Evolutionary conservation across 2,113 vertebrate species (phyloP).

Genomic region (Fregata magnificens): DNA sequence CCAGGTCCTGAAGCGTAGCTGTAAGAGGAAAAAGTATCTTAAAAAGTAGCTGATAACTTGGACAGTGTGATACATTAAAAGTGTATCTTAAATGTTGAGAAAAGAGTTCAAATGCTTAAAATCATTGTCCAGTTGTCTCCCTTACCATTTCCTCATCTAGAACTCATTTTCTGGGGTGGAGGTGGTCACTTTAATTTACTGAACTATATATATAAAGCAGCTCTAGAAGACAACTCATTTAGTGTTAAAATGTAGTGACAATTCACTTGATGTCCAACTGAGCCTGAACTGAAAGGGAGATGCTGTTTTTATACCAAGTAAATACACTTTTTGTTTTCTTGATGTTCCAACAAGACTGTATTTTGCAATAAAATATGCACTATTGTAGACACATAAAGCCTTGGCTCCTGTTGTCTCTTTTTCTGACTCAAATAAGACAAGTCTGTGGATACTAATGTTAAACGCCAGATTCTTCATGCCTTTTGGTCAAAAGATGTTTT

Average conservation of each 20-base stretch:
- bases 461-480: neutral
- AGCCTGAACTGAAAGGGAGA: neutral
- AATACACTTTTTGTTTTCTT: neutral
- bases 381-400: neutral
- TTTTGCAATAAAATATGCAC: neutral
- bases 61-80: neutral
- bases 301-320: neutral
- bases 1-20: neutral
- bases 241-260: neutral
- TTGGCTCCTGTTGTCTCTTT: neutral
- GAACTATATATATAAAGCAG: neutral
- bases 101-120: neutral
- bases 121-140: neutral
- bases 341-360: neutral
- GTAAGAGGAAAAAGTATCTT: neutral
- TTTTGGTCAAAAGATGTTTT: neutral
- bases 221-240: neutral
- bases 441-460: neutral
- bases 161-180: neutral
- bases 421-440: neutral
- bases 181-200: neutral
- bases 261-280: neutral
- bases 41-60: neutral
- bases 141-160: neutral
- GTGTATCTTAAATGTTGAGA: neutral